Conservation (phyloP, 2,113 vertebrate genomes). For the Machaerirhynchus nigripectus region DNA sequence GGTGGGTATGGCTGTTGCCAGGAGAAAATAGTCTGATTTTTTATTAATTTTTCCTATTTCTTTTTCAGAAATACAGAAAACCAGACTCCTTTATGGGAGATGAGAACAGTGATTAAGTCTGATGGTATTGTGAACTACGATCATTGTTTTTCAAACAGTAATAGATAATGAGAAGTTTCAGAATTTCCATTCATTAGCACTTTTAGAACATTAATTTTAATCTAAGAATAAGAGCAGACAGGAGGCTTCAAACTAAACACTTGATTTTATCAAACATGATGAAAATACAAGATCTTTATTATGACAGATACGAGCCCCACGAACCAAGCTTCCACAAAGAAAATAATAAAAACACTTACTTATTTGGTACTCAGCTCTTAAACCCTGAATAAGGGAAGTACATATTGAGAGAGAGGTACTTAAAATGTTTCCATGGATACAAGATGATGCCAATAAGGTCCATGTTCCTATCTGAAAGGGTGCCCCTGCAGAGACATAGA, state of each 20-base stretch:
- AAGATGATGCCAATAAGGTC: slow-evolving; percentile 82
- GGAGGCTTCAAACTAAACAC: slow-evolving; percentile 46
- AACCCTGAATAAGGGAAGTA: slow-evolving; percentile 77
- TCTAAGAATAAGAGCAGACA: slow-evolving; percentile 37
- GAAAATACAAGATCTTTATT: slow-evolving; percentile 67
- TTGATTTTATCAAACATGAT: slow-evolving; percentile 66
- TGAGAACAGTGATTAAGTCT: background rate
- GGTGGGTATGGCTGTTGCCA: background rate
- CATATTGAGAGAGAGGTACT: slow-evolving; percentile 80
- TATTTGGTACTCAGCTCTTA: slow-evolving; percentile 77
- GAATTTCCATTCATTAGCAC: slow-evolving; percentile 48
- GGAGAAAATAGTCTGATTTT: background rate
- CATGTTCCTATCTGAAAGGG: slow-evolving; percentile 79
- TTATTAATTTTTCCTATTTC: background rate
- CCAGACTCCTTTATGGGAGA: too few species aligned
- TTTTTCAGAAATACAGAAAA: background rate
- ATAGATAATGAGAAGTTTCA: slow-evolving; percentile 35
- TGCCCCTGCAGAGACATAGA: slow-evolving; percentile 74
- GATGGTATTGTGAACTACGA: background rate
- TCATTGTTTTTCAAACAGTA: slow-evolving; percentile 20
- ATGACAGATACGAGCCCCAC: slow-evolving; percentile 57
- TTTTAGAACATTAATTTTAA: slow-evolving; percentile 59
- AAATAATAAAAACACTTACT: slow-evolving; percentile 82
- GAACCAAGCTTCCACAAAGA: slow-evolving; percentile 69
- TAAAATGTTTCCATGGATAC: slow-evolving; percentile 91